Percentiles rank a stretch among this genome's conserved stretches.
Conservation (phyloP, 2,797 vertebrate genomes). For the Australoheros facetus region DNA sequence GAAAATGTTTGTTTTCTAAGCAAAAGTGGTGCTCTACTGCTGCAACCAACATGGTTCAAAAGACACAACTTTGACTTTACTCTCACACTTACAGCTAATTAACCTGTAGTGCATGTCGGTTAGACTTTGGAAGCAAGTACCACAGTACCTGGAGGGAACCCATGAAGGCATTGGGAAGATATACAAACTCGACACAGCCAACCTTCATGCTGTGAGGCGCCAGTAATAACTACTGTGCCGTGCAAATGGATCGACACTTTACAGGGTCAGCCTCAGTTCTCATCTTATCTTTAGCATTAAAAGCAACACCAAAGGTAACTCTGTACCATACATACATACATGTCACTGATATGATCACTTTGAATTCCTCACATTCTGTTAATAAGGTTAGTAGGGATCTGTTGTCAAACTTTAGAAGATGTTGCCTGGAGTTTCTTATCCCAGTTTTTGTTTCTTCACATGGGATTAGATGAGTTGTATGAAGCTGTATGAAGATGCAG, state of each 20-base stretch:
- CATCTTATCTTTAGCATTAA: background rate
- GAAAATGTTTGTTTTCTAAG: too few species aligned
- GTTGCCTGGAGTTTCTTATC: background rate
- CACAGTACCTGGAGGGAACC: background rate
- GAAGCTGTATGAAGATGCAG: background rate
- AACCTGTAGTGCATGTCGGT: background rate
- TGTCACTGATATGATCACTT: background rate
- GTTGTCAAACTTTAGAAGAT: too few species aligned
- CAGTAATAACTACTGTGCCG: too few species aligned
- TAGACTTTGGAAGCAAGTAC: background rate
- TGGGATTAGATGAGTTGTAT: background rate
- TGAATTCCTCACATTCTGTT: background rate
- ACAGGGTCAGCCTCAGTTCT: background rate
- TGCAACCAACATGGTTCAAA: too few species aligned
- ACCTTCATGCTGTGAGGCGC: background rate
- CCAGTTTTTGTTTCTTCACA: background rate
- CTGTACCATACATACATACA: background rate
- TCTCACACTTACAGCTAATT: too few species aligned
- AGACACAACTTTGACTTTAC: too few species aligned
- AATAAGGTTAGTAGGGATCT: too few species aligned
- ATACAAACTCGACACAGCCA: accelerated
- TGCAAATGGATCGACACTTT: too few species aligned
- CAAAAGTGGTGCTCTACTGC: too few species aligned
- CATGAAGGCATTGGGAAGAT: background rate
- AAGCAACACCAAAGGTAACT: background rate